phyloP scores from a whole-genome alignment of 1,140 invertebrate species.

The Panonychus citri region DNA sequence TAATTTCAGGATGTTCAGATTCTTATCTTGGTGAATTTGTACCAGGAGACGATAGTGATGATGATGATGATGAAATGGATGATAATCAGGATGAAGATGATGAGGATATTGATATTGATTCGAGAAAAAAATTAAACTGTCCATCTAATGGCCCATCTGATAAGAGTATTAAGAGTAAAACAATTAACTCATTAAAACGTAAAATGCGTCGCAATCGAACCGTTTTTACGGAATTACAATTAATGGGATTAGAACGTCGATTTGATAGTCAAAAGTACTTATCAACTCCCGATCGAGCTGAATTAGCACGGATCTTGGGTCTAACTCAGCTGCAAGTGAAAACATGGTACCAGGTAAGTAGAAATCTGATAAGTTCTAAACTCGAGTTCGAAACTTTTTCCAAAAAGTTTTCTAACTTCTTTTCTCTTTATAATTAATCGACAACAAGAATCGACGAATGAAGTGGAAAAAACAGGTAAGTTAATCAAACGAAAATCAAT shows the following conservation, averaged over 20 bases:
- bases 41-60: no score
- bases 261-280: slow-evolving; percentile 90
- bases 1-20: no score
- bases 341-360: slow-evolving; percentile 54
- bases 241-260: slow-evolving; percentile 76
- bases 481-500: background rate
- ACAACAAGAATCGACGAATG: slow-evolving; percentile 11
- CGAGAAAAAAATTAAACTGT: no score
- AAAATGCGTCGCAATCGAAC: slow-evolving; percentile 34
- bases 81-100: no score
- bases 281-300: slow-evolving; percentile 84
- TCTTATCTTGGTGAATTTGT: no score
- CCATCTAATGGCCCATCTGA: no score
- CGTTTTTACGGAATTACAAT: slow-evolving; percentile 89
- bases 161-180: no score
- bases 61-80: no score
- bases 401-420: background rate
- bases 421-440: no score
- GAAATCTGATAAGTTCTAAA: background rate
- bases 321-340: slow-evolving; percentile 80
- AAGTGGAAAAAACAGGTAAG: slow-evolving; percentile 13
- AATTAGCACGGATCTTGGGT: slow-evolving; percentile 68
- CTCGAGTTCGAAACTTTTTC: background rate
- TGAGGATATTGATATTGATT: no score
- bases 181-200: background rate